These are phyloP conservation scores for Malacosoma neustria DNA, from an alignment of 2,888 invertebrate genomes.

Conservation along the genomic window DNA sequence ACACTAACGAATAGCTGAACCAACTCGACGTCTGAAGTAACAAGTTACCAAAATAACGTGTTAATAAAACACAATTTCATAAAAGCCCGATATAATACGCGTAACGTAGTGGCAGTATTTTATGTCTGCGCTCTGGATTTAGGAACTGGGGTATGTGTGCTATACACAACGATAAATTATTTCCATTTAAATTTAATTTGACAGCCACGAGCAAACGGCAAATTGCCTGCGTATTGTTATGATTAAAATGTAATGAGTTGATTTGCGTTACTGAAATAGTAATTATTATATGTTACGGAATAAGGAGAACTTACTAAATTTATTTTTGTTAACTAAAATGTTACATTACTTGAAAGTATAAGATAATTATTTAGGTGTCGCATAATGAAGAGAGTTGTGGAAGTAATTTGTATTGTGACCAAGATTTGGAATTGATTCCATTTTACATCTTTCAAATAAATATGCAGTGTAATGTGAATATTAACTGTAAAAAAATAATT, in stretches of 20 bases:
- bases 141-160: slow-evolving; percentile 37
- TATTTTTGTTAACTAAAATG: too few species aligned
- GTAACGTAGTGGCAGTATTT: slow-evolving; percentile 57
- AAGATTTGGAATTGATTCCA: too few species aligned
- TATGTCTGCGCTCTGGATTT: slow-evolving; percentile 60
- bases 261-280: slow-evolving; percentile 22
- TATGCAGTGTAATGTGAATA: too few species aligned
- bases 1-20: slow-evolving; percentile 43
- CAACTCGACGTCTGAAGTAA: slow-evolving; percentile 46
- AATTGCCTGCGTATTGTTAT: slow-evolving; percentile 47
- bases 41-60: slow-evolving; percentile 67
- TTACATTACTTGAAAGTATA: too few species aligned
- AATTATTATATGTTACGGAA: too few species aligned
- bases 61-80: slow-evolving; percentile 72
- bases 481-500: too few species aligned
- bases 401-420: too few species aligned
- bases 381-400: too few species aligned
- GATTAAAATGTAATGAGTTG: slow-evolving; percentile 46
- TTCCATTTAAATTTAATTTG: slow-evolving; percentile 72
- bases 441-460: too few species aligned
- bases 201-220: slow-evolving; percentile 56
- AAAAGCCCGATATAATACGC: slow-evolving; percentile 47
- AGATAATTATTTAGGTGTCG: too few species aligned
- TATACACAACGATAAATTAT: slow-evolving; percentile 67
- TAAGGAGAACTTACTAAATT: too few species aligned